Base-by-base conservation (phyloP, 1,140 invertebrate genomes). In the Lepeophtheirus salmonis region DNA sequence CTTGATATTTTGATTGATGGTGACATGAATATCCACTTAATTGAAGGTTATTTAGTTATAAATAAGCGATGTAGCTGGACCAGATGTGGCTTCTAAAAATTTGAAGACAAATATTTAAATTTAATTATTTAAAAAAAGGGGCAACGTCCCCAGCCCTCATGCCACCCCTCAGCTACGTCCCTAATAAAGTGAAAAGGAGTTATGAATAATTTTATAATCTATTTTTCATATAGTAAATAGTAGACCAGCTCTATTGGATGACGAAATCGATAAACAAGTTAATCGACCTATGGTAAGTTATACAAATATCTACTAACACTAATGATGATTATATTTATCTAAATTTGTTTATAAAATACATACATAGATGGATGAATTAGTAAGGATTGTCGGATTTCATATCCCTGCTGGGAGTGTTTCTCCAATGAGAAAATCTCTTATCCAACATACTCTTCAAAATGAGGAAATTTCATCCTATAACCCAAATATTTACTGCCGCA, bases 261-360 rank as follows among this genome's bases (percentile, higher is more conserved):
- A 25, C 4, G 16, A 16, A 17, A 3, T 57, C 6, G 55, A 57
- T 41, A 24, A 24, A 18, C 17, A 21, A 17, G 55, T 57, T 12
- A 57, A 57, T 24, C 2, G 55, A n/a, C 55, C 55, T 2, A 57
- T 57, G 55, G 22, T 57, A 54, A 41, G 6, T 41, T 41, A 41
- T 41, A 41, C n/a, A 41, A 41, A 41, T 41, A 41, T 10, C 30
- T 41, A 41, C n/a, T 41, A 10, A 41, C 30, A 41, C 30, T 10
- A 41, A 41, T 41, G 30, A 41, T n/a, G 30, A 41, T 6, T 41
- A n/a, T n/a, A 41, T 41, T 41, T 41, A 41, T 41, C 30, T n/a
- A 41, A 41, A 41, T n/a, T 41, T 41, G n/a, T n/a, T n/a, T n/a
- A n/a, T n/a, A n/a, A n/a, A n/a, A n/a, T n/a, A n/a, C n/a, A n/a